Conservation (phyloP, 2,888 invertebrate species). For the Nyleta sp. region DNA sequence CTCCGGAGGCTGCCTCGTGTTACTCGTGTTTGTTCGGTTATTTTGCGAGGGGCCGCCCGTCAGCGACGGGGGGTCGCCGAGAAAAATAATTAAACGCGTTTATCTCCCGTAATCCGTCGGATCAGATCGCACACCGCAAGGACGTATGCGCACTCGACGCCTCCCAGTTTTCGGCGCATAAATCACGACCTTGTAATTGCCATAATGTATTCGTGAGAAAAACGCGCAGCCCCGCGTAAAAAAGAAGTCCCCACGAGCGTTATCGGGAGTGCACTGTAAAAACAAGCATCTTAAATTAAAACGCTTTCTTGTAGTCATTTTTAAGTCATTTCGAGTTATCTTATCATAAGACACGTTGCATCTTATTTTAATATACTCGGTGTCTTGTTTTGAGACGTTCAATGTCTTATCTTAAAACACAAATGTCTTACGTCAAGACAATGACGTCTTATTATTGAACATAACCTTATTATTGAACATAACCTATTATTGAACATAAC, state of each 20-base stretch:
- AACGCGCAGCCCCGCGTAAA: constrained; percentile 18
- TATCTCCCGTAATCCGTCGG: constrained; percentile 61
- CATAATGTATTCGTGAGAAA: constrained; percentile 52
- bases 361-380: no score
- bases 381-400: no score
- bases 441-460: no score
- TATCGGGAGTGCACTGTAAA: no score
- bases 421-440: no score
- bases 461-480: no score
- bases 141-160: constrained; percentile 36
- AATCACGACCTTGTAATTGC: constrained; percentile 55
- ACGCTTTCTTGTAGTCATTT: no score
- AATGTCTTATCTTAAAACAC: no score
- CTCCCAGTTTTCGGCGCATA: constrained; percentile 44
- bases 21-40: constrained; percentile 49
- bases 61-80: constrained; percentile 22
- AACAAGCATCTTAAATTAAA: no score
- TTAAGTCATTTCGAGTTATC: no score
- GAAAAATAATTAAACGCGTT: constrained; percentile 65
- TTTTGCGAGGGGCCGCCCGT: constrained; percentile 41
- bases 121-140: constrained; percentile 46
- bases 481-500: no score
- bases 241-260: constrained; percentile 25
- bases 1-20: constrained; percentile 48
- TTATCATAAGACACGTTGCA: no score